These are phyloP conservation scores for Oreotrochilus melanogaster DNA, from an alignment of 2,113 vertebrate species.

Conservation along the genomic window DNA sequence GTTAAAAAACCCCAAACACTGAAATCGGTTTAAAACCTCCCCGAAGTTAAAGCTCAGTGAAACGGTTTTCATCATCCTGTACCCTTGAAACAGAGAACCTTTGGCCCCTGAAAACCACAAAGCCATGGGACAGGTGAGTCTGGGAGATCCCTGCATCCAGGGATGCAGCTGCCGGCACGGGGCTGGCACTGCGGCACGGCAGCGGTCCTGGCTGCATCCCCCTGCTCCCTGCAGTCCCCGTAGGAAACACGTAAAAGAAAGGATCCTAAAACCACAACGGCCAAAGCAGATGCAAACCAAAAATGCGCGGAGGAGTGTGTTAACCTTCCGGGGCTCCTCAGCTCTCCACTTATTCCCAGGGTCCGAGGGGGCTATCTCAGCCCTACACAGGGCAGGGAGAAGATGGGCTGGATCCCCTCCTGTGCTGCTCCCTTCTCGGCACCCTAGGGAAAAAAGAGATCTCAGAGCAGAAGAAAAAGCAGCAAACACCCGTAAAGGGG, in stretches of 20 bases:
- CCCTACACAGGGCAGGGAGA: not conserved
- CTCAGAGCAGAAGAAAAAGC: not conserved
- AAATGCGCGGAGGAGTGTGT: accelerated
- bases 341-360: not conserved
- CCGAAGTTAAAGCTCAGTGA: not conserved
- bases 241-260: accelerated
- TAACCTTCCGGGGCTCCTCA: not conserved
- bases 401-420: not conserved
- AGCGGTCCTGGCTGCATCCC: not conserved
- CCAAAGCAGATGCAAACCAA: not conserved
- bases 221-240: not conserved
- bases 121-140: accelerated
- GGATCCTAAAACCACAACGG: accelerated
- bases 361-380: not conserved
- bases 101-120: not conserved
- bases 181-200: not conserved
- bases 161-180: accelerated
- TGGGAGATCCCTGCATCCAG: not conserved
- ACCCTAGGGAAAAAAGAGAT: not conserved
- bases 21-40: not conserved
- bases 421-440: accelerated
- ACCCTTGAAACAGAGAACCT: not conserved
- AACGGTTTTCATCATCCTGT: accelerated
- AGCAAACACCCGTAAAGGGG: not conserved
- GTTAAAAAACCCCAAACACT: accelerated